Percentiles rank a stretch among this genome's conserved stretches.
Conservation (phyloP, 2,888 invertebrate genomes). For the Neocrepidodera transversa region DNA sequence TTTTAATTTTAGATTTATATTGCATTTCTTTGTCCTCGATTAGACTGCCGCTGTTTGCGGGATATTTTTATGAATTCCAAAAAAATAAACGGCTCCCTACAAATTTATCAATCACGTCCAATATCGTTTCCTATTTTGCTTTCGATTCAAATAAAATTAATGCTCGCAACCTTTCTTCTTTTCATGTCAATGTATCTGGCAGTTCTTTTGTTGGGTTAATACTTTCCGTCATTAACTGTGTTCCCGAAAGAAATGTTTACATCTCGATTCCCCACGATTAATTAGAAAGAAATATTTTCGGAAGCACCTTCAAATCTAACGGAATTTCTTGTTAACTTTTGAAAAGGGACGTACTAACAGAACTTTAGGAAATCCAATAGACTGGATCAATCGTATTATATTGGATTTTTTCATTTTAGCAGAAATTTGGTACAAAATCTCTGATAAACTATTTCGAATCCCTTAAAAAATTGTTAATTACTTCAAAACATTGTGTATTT, state of each 20-base stretch:
- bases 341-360: no score
- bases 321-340: no score
- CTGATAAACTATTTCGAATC: no score
- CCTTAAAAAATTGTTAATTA: no score
- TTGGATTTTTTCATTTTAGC: no score
- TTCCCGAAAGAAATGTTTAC: neutral
- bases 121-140: conserved; percentile 38
- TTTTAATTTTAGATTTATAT: no score
- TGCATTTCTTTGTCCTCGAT: neutral
- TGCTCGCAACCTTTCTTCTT: conserved; percentile 24
- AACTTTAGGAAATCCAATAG: no score
- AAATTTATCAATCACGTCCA: conserved; percentile 41
- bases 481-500: no score
- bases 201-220: conserved; percentile 14
- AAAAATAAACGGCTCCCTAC: conserved; percentile 34
- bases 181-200: conserved; percentile 21
- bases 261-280: neutral
- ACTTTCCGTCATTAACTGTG: conserved; percentile 10
- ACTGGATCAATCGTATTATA: no score
- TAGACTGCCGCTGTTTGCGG: conserved; percentile 10
- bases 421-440: no score
- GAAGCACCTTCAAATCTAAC: no score
- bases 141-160: conserved; percentile 38
- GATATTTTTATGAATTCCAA: conserved; percentile 39
- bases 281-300: neutral